Percentiles rank a stretch among this genome's conserved stretches.
These are phyloP conservation scores for Caenorhabditis uteleia DNA, from an alignment of 2,888 invertebrate species.

Conservation along the genomic window DNA sequence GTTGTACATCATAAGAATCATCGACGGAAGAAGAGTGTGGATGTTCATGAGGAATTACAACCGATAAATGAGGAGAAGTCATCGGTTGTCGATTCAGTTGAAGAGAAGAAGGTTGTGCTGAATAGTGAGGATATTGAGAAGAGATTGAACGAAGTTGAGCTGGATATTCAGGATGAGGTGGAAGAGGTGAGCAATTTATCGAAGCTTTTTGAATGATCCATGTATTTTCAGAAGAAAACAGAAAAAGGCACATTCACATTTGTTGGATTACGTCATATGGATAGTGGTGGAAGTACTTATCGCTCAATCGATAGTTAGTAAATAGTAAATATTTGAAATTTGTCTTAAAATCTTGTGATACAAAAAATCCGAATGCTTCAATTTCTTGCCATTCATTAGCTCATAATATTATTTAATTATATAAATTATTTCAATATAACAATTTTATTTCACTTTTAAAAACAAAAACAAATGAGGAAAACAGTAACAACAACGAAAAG, in stretches of 20 bases:
- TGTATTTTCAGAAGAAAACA: slow-evolving; percentile 6
- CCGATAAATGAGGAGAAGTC: slow-evolving; percentile 35
- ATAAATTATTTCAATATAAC: no score
- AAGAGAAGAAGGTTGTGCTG: slow-evolving; percentile 17
- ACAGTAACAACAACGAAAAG: slow-evolving; percentile 1
- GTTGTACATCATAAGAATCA: slow-evolving; percentile 42
- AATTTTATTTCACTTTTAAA: no score
- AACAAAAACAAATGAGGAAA: not conserved
- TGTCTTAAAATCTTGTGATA: no score
- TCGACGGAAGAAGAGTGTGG: slow-evolving; percentile 40
- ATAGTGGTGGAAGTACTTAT: slow-evolving; percentile 52
- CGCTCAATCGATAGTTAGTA: slow-evolving; percentile 37
- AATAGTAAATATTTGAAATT: no score
- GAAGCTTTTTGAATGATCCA: not conserved
- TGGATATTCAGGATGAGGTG: slow-evolving; percentile 22
- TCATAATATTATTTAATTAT: no score
- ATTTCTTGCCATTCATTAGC: no score
- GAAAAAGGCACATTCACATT: slow-evolving; percentile 45
- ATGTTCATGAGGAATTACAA: slow-evolving; percentile 31
- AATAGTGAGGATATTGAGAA: slow-evolving; percentile 32
- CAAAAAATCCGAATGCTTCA: no score
- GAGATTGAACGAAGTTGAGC: slow-evolving; percentile 29
- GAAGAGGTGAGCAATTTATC: slow-evolving; percentile 7
- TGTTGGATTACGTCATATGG: slow-evolving; percentile 51
- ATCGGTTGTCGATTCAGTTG: not conserved